Base-by-base conservation (phyloP, 2,797 vertebrate genomes). In the Tragopan temminckii region DNA sequence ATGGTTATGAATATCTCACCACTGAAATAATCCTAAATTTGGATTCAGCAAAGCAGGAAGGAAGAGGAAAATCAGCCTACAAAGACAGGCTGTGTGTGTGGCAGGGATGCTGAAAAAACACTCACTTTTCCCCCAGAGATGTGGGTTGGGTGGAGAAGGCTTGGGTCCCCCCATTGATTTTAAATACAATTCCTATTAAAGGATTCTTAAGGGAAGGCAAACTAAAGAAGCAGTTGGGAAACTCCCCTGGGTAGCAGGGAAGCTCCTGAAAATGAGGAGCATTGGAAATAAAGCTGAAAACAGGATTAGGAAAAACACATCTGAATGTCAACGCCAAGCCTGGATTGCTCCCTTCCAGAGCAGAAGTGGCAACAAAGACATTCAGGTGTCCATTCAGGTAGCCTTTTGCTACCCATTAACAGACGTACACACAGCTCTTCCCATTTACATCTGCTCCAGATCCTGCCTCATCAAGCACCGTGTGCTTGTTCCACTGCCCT, bases 341-440 rank as follows among this genome's bases (percentile, higher is more conserved):
- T 3, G 25, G 5, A 25, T 70, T 67, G 55, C 5, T 46, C 36
- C 24, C 6, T 58, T 75, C 36, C 55, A 48, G 31, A 52, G 5
- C 21, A 74, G 43, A 53, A 57, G 31, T 3, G 36, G 25, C 6
- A 81, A 63, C 29, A 21, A 18, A 29, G 40, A 63, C 57, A 9
- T 64, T 35, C 0, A 3, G 8, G 21, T 38, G 20, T 50, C 36
- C 1, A 0, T 8, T n/a, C n/a, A n/a, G n/a, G n/a, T 48, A 66
- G 45, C 45, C 57, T 8, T 53, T 59, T 36, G 7, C 48, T 58
- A 4, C 17, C 35, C 45, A 38, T 43, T 53, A 43, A 17, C 35
- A 20, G 48, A 35, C 18, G 7, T 23, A 38, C 40, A 35, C 25
- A 18, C 5, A 6, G 29, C 20, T 27, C 25, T 46, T 31, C 48